A percentile compares a stretch with the other conserved stretches of the same genome.
phyloP scores from a whole-genome alignment of 2,888 invertebrate genomes.

The Synanthedon vespiformis region DNA sequence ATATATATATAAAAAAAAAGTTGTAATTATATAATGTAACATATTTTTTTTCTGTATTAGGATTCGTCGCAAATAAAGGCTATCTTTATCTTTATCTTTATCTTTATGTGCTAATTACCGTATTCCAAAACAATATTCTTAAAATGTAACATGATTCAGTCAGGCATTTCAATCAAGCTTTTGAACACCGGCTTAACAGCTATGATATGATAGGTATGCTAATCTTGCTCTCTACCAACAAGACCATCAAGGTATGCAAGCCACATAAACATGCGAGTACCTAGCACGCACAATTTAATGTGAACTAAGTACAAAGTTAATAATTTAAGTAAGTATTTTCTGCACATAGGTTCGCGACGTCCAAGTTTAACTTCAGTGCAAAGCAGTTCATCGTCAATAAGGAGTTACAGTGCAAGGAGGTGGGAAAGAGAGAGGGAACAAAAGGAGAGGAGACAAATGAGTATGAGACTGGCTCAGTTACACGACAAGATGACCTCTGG shows the following conservation, averaged over 20 bases:
- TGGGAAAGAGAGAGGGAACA: slow-evolving; percentile 86
- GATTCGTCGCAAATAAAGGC: too few species aligned
- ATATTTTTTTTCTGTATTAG: too few species aligned
- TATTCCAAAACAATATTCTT: too few species aligned
- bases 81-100: too few species aligned
- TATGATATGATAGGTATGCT: too few species aligned
- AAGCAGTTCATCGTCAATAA: slow-evolving; percentile 84
- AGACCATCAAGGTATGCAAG: not conserved
- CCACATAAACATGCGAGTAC: not conserved
- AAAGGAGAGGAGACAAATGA: slow-evolving; percentile 84
- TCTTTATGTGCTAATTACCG: too few species aligned
- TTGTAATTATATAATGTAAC: too few species aligned
- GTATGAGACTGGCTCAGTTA: slow-evolving; percentile 78
- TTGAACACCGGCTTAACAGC: too few species aligned
- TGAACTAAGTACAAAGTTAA: not conserved
- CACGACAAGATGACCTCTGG: slow-evolving; percentile 73
- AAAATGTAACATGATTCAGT: too few species aligned
- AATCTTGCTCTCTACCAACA: too few species aligned
- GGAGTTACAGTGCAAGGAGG: slow-evolving; percentile 83
- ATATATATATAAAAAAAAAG: too few species aligned
- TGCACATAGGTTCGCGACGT: slow-evolving; percentile 82
- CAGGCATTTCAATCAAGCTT: too few species aligned
- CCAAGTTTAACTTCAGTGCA: slow-evolving; percentile 89
- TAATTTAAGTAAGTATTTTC: not conserved
- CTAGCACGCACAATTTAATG: not conserved